Evolutionary conservation across 1,140 invertebrate species (phyloP).

Genomic region (Drosophila trapezifrons): DNA sequence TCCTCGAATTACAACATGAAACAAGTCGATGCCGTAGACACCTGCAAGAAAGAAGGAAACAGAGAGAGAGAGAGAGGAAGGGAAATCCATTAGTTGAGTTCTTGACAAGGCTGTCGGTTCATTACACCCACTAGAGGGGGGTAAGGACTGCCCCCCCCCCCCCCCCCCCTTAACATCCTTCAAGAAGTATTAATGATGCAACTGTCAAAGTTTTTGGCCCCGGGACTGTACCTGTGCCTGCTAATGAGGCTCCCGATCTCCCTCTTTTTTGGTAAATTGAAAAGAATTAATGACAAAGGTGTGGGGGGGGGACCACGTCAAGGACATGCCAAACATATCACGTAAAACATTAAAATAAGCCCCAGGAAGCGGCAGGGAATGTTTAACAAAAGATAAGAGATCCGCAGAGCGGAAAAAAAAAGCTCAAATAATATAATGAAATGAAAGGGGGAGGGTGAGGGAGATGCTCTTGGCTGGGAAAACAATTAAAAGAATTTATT

Average conservation of each 20-base stretch:
- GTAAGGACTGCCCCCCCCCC: too few species aligned
- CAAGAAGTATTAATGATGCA: slow-evolving; percentile 62
- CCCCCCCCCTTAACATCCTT: too few species aligned
- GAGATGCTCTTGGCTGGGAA: slow-evolving; percentile 32
- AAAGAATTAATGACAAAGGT: slow-evolving; percentile 52
- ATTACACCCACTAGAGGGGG: slow-evolving; percentile 28
- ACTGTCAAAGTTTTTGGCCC: slow-evolving; percentile 67
- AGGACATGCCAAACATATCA: slow-evolving; percentile 52
- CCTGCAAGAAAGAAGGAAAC: slow-evolving; percentile 44
- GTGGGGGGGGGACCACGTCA: slow-evolving; percentile 26
- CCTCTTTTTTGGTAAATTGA: slow-evolving; percentile 31
- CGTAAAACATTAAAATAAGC: slow-evolving; percentile 47
- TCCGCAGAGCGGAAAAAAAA: background rate
- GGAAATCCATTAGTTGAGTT: slow-evolving; percentile 47
- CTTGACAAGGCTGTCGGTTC: slow-evolving; percentile 49
- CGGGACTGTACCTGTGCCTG: slow-evolving; percentile 27
- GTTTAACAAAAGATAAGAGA: slow-evolving; percentile 15
- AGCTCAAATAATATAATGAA: slow-evolving; percentile 19
- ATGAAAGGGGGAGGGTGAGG: background rate
- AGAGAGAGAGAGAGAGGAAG: slow-evolving; percentile 1
- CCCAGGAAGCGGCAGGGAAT: background rate
- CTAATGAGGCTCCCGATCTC: slow-evolving; percentile 41
- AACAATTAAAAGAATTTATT: slow-evolving; percentile 82
- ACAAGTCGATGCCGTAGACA: slow-evolving; percentile 73
- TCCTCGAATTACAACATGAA: slow-evolving; percentile 79